Base-by-base conservation (phyloP, 2,113 vertebrate species). In the Chaetodon trifascialis region DNA sequence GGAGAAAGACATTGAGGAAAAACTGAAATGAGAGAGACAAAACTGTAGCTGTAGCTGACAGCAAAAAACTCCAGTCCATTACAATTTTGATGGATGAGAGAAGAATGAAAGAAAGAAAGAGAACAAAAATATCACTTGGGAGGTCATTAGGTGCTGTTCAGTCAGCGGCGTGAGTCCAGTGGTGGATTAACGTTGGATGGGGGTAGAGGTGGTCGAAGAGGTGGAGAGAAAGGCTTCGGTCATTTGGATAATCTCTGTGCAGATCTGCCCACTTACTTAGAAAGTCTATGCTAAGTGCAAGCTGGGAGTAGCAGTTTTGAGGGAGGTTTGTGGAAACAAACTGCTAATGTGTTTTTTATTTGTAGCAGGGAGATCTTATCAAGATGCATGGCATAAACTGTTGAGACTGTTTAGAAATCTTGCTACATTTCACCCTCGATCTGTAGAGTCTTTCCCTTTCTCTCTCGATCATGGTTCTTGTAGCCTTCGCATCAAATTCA, bases 291-390 rank as follows among this genome's bases (percentile, higher is more conserved):
- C 83, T 86, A 88, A 93, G 89, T 93, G 90, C 83, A 70, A 76
- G 83, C 79, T 62, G 84, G 84, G 89, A 88, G 82, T 52, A 56
- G 73, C 67, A 73, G 81, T 85, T 84, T 76, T 2, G 25, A 71
- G 69, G 84, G 65, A 88, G 83, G 86, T 86, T 87, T 91, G 79
- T 92, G 87, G 92, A 93, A 94, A 89, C 93, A 90, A 91, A 90
- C 93, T 92, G 83, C 92, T 91, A 93, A 94, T 93, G 91, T 89
- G 89, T 90, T 94, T 94, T 93, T 92, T 94, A 89, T 93, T 93
- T 94, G 91, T 88, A 87, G 87, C 81, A 63, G 68, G 25, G 66
- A 89, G 92, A 94, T 94, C 51, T 90, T 93, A 94, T 93, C 93
- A 70, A 46, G 72, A 60, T 12, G 23, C 60, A 47, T 76, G 84